Percentiles rank a stretch among this genome's conserved stretches.
phyloP scores from a whole-genome alignment of 2,888 invertebrate species.

The Callosobruchus maculatus region DNA sequence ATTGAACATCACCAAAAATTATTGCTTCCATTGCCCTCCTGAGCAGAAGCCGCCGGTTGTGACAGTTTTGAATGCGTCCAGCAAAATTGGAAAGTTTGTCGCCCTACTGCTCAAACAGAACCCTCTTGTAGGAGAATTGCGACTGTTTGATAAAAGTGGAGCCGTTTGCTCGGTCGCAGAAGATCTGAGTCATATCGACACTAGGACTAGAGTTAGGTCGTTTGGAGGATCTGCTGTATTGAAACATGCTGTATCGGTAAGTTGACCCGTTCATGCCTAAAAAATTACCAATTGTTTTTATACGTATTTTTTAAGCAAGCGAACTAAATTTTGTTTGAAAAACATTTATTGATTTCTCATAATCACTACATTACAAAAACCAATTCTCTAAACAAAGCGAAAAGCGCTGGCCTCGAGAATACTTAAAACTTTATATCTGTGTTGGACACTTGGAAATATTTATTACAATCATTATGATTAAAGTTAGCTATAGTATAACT shows the following conservation, averaged over 20 bases:
- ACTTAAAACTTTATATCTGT: too few relatives aligned
- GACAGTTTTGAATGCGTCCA: slow-evolving; percentile 26
- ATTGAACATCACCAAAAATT: neutral
- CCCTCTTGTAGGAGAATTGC: slow-evolving; percentile 36
- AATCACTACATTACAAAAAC: too few relatives aligned
- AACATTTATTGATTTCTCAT: too few relatives aligned
- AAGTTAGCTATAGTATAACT: too few relatives aligned
- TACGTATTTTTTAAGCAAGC: too few relatives aligned
- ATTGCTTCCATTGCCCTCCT: neutral
- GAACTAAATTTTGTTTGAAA: too few relatives aligned
- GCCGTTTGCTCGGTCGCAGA: slow-evolving; percentile 33
- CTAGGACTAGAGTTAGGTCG: slow-evolving; percentile 34
- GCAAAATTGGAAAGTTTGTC: slow-evolving; percentile 29
- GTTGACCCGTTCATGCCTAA: slow-evolving; percentile 10
- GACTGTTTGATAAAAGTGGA: slow-evolving; percentile 37
- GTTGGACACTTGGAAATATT: too few relatives aligned
- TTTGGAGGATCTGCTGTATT: slow-evolving; percentile 37
- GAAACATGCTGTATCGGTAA: slow-evolving; percentile 38
- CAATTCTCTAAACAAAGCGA: too few relatives aligned
- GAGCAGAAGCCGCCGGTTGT: slow-evolving; percentile 17
- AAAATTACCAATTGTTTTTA: neutral
- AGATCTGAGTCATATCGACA: slow-evolving; percentile 44
- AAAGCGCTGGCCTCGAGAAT: too few relatives aligned
- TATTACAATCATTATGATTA: too few relatives aligned
- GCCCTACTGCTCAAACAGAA: slow-evolving; percentile 41